These are phyloP conservation scores for Linurgus olivaceus DNA, from an alignment of 2,797 vertebrate species.

Conservation along the genomic window DNA sequence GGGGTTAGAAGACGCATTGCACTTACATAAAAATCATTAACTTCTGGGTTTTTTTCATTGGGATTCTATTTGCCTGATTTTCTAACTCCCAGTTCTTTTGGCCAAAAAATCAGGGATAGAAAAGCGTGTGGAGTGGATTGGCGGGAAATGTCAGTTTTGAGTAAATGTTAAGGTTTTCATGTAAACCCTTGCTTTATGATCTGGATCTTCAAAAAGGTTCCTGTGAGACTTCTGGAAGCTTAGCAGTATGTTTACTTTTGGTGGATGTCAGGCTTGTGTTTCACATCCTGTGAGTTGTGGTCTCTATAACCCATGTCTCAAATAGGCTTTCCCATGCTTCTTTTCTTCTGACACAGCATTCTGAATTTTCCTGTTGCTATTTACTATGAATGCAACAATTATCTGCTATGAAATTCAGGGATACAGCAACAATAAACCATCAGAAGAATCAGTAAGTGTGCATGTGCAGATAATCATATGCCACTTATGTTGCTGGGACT, in stretches of 20 bases:
- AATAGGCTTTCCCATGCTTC: background rate
- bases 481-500: background rate
- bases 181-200: background rate
- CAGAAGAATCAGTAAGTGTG: background rate
- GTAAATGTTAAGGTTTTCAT: background rate
- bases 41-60: fast-evolving
- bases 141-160: background rate
- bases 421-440: background rate
- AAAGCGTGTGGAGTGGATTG: fast-evolving
- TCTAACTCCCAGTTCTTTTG: background rate
- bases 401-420: background rate
- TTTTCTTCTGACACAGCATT: background rate
- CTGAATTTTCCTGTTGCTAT: background rate
- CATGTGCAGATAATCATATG: background rate
- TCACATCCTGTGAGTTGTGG: background rate
- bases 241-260: background rate
- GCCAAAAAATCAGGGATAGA: background rate
- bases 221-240: background rate
- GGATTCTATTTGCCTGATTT: background rate
- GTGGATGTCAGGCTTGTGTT: background rate
- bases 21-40: background rate
- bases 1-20: background rate
- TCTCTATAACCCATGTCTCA: background rate
- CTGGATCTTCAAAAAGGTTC: background rate
- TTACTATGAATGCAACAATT: background rate